Base-by-base conservation (phyloP, 2,797 vertebrate species). In the Hippocampus kuda region DNA sequence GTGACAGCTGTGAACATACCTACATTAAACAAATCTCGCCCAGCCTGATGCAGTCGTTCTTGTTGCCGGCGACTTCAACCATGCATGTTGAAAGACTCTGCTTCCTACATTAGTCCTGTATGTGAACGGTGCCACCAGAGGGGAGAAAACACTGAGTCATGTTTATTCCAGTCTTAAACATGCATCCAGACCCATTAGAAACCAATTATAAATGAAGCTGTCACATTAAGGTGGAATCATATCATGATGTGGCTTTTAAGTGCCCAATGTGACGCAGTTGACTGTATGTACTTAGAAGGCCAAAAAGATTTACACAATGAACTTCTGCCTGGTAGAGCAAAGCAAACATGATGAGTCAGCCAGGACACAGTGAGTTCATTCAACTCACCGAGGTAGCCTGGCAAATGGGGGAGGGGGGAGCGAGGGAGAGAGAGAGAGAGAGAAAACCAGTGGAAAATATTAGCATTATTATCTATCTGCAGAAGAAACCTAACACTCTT, bases 291-390 rank as follows among this genome's bases (percentile, higher is more conserved):
- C 24, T 27, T 1, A 57, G 24, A 27, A 26, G 56, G 24, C 56
- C n/a, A 57, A 27, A 57, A 57, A 27, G 24, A 57, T 57, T 57
- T 57, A 57, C 56, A 57, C n/a, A 13, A 5, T 59, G 56, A 59
- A 59, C 56, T 27, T 59, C 56, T 59, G 26, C 26, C 12, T 10
- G 56, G 56, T 5, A 59, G 13, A 27, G 56, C 38, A 12, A 42
- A 64, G 62, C 38, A 64, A 42, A 64, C 69, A 72, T 62, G 69
- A 62, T 51, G 66, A 74, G 68, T 68, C 77, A 83, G 66, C 60
- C 68, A 68, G 72, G 70, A 81, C 68, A 74, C 46, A 20, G 73
- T 72, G 74, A 80, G 70, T 70, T 81, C 74, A 80, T 75, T 62
- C 65, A 72, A 38, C 34, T 38, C 34, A 8, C 69, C 68, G 60